Evolutionary conservation across 2,888 invertebrate genomes (phyloP).

Genomic region (Campoplex nolae): DNA sequence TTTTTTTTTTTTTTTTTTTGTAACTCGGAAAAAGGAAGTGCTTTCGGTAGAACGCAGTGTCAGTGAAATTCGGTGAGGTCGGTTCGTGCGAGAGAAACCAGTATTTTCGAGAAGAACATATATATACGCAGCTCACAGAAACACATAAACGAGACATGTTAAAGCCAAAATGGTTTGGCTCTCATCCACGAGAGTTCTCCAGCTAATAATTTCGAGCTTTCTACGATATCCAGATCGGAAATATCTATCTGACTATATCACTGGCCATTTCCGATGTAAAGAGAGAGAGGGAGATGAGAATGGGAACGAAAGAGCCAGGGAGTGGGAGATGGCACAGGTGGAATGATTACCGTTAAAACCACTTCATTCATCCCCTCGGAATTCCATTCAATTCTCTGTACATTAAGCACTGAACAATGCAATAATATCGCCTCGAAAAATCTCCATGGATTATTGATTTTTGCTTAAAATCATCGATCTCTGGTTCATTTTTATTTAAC

Average conservation of each 20-base stretch:
- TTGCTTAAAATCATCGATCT: neutral
- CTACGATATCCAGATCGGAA: conserved; percentile 19
- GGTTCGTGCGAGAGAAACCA: neutral
- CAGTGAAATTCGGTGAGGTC: conserved; percentile 26
- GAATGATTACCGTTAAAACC: conserved; percentile 25
- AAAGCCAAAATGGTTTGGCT: conserved; percentile 24
- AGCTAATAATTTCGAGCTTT: conserved; percentile 9
- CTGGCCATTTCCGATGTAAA: conserved; percentile 23
- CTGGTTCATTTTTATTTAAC: neutral
- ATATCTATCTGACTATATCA: conserved; percentile 15
- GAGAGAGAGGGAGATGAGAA: neutral
- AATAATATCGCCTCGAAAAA: neutral
- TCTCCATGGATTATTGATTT: neutral
- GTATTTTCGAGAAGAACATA: neutral
- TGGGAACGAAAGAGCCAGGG: neutral
- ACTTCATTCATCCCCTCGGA: conserved; percentile 35
- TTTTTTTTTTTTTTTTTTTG: too few relatives aligned
- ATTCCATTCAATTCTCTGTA: conserved; percentile 2
- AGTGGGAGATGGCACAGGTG: conserved; percentile 6
- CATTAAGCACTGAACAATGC: neutral
- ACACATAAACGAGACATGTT: neutral
- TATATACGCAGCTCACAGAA: neutral
- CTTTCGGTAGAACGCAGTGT: conserved; percentile 11
- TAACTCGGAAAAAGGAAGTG: neutral
- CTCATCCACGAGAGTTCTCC: neutral